Percentiles rank a stretch among this genome's conserved stretches.
phyloP scores from a whole-genome alignment of 2,113 vertebrate species.

The Sclerurus mexicanus region DNA sequence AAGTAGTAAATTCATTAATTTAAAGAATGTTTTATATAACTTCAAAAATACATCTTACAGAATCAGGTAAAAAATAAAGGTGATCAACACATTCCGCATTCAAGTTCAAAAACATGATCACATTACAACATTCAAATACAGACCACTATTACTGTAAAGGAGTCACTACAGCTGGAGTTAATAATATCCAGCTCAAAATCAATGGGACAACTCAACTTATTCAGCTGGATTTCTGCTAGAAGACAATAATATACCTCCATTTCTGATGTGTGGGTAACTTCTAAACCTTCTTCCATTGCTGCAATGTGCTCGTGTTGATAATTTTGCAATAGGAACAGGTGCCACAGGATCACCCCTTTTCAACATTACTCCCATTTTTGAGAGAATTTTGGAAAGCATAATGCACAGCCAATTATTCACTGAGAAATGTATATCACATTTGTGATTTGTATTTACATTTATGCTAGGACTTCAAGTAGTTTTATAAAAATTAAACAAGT shows the following conservation, averaged over 20 bases:
- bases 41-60: background rate
- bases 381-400: background rate
- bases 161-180: background rate
- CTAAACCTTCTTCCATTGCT: background rate
- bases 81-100: background rate
- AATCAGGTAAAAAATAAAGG: background rate
- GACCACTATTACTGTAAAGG: background rate
- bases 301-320: background rate
- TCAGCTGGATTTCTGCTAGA: background rate
- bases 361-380: background rate
- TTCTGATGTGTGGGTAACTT: background rate
- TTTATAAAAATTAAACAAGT: background rate
- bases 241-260: background rate
- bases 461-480: background rate
- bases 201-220: background rate
- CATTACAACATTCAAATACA: background rate
- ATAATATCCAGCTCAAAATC: background rate
- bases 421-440: background rate
- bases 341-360: background rate
- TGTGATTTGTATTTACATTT: background rate
- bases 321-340: background rate
- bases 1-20: background rate
- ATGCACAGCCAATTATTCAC: background rate
- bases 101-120: background rate
- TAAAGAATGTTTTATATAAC: background rate